A percentile compares a stretch with the other conserved stretches of the same genome.
phyloP scores from a whole-genome alignment of 2,797 vertebrate genomes.

The Poeciliopsis infans region DNA sequence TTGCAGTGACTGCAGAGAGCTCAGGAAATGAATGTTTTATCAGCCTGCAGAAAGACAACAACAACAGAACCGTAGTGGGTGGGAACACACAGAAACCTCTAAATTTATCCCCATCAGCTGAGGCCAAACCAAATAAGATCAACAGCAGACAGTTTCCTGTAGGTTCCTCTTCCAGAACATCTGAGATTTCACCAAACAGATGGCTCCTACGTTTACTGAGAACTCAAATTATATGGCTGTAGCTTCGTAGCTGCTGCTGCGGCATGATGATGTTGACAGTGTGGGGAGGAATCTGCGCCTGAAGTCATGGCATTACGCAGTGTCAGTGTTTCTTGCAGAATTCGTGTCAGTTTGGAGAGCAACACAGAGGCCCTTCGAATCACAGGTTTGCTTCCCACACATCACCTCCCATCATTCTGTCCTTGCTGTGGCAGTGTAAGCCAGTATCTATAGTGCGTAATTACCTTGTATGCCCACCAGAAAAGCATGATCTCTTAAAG shows the following conservation, averaged over 20 bases:
- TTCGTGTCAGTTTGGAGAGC: conserved; percentile 22
- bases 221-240: conserved; percentile 22
- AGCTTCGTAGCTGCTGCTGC: conserved; percentile 2
- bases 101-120: conserved; percentile 71
- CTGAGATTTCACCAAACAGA: conserved; percentile 27
- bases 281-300: conserved; percentile 8
- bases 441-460: conserved; percentile 16
- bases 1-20: conserved; percentile 48
- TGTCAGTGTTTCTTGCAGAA: conserved; percentile 13
- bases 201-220: conserved; percentile 32
- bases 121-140: conserved; percentile 70
- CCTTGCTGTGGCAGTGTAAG: conserved; percentile 20
- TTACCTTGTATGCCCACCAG: conserved; percentile 26
- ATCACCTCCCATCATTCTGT: conserved; percentile 13
- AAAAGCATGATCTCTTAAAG: conserved; percentile 24
- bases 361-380: conserved; percentile 10
- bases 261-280: conserved; percentile 9
- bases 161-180: conserved; percentile 41
- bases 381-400: conserved; percentile 3
- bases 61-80: conserved; percentile 58
- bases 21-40: conserved; percentile 81
- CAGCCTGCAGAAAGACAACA: conserved; percentile 70
- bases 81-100: conserved; percentile 57
- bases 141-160: conserved; percentile 54
- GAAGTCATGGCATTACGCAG: conserved; percentile 9